Conservation (phyloP, 2,888 invertebrate species). For the Amiota mariae region DNA sequence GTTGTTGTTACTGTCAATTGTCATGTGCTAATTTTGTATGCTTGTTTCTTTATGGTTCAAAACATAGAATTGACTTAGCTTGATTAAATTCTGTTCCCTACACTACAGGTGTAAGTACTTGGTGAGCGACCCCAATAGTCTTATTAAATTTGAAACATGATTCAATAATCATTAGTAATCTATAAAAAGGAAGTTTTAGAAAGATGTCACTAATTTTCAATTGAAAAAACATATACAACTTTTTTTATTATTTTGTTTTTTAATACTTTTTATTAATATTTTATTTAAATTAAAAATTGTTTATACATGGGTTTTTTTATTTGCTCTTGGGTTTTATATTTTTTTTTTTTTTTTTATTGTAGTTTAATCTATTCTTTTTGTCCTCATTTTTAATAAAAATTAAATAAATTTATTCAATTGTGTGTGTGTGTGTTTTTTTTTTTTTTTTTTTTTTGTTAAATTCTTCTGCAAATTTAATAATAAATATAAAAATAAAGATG, state of each 20-base stretch:
- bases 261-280: slow-evolving; percentile 30
- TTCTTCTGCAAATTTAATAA: slow-evolving; percentile 34
- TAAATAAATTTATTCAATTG: slow-evolving; percentile 4
- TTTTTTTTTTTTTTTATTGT: slow-evolving; percentile 19
- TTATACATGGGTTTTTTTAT: slow-evolving; percentile 22
- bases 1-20: too few relatives aligned
- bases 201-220: too few relatives aligned
- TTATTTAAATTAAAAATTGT: slow-evolving; percentile 30
- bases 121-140: too few relatives aligned
- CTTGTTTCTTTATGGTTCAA: too few relatives aligned
- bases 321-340: slow-evolving; percentile 1
- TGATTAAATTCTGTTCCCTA: too few relatives aligned
- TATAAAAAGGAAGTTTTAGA: too few relatives aligned
- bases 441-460: slow-evolving; percentile 21
- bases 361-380: not conserved
- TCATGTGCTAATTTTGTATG: too few relatives aligned
- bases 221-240: not conserved
- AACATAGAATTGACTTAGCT: too few relatives aligned
- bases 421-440: not conserved
- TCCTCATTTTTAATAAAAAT: not conserved
- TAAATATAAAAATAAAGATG: slow-evolving; percentile 55
- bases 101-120: too few relatives aligned
- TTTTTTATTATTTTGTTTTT: slow-evolving; percentile 11
- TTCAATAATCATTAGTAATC: too few relatives aligned
- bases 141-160: too few relatives aligned